Percentiles rank a stretch among this genome's conserved stretches.
These are phyloP conservation scores for Peromyscus polionotus DNA, from an alignment of 2,113 vertebrate species.

Conservation along the genomic window DNA sequence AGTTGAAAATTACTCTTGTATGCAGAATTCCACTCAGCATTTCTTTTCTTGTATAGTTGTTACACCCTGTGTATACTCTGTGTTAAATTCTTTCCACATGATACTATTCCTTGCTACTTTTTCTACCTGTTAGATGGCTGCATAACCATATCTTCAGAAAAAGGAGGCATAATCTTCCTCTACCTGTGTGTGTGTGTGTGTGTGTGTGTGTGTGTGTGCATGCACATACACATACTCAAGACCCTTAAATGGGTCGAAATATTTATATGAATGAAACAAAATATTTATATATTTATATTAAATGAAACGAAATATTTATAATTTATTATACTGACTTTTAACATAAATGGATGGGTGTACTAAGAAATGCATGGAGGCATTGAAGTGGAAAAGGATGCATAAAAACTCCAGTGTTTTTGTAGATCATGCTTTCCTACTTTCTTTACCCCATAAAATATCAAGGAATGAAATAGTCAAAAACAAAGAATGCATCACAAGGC, in stretches of 20 bases:
- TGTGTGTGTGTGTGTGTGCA: too few species aligned
- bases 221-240: fast-evolving
- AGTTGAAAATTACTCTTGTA: background rate
- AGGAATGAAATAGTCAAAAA: background rate
- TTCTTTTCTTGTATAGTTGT: background rate
- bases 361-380: background rate
- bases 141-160: background rate
- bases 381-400: background rate
- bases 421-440: background rate
- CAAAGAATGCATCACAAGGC: background rate
- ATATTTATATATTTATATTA: too few species aligned
- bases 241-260: background rate
- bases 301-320: background rate
- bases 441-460: background rate
- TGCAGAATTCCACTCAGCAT: background rate
- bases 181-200: background rate
- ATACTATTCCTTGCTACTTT: background rate
- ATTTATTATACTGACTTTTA: background rate
- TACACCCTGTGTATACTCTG: background rate
- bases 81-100: background rate
- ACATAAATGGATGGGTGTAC: background rate
- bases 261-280: background rate
- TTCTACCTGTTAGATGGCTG: background rate
- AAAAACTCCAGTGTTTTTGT: background rate
- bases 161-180: background rate